Conservation (phyloP, 37 sponge, comb jelly and placozoan genomes). For the Hormiphora californensis region DNA sequence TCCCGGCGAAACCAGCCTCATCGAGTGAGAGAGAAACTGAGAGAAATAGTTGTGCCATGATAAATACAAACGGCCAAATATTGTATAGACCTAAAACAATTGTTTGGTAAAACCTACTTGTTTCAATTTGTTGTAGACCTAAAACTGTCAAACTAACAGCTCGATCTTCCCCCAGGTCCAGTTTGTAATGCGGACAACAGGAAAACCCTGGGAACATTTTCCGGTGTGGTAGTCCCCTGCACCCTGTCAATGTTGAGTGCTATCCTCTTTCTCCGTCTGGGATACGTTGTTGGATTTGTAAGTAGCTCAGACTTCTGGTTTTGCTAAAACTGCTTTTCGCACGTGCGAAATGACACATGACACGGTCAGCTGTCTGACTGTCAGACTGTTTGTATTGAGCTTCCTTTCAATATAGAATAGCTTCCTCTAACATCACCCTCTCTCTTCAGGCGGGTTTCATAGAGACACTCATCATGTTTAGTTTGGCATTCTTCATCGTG, state of each 20-base stretch:
- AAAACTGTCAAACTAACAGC: no score
- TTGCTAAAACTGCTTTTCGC: neutral
- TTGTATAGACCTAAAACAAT: no score
- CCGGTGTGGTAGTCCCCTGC: slow-evolving; percentile 92
- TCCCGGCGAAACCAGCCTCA: neutral
- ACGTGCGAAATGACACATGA: no score
- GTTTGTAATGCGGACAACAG: neutral
- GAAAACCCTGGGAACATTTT: slow-evolving; percentile 81
- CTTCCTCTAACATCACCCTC: no score
- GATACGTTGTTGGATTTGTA: slow-evolving; percentile 88
- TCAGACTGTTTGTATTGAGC: no score
- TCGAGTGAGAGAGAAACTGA: neutral
- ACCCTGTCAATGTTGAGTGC: slow-evolving; percentile 92
- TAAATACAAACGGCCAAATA: no score
- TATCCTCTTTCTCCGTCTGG: slow-evolving; percentile 90
- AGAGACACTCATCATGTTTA: slow-evolving; percentile 73
- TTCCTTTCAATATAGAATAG: no score
- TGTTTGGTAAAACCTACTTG: no score
- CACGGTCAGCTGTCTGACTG: no score
- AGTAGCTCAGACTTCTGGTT: neutral
- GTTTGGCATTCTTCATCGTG: slow-evolving; percentile 77
- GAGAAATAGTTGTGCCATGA: no score
- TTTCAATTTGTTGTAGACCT: no score
- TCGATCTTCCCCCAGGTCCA: neutral
- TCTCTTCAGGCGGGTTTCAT: slow-evolving; percentile 74